phyloP scores from a whole-genome alignment of 2,888 invertebrate genomes.

The Mechanitis mazaeus region DNA sequence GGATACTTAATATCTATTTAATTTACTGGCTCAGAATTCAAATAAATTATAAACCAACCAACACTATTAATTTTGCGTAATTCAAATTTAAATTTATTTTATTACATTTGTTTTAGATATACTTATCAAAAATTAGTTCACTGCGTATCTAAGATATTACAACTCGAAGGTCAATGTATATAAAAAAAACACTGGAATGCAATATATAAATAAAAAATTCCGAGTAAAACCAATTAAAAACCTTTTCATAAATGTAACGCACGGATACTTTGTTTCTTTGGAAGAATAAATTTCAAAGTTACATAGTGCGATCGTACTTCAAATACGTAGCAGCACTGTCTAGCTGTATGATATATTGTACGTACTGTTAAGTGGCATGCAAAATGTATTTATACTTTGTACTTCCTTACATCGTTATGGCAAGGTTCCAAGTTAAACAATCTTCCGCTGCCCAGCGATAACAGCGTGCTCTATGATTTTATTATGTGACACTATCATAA shows the following conservation, averaged over 20 bases:
- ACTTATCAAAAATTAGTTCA: too few species aligned
- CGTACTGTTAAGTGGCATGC: conserved; percentile 72
- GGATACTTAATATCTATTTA: too few species aligned
- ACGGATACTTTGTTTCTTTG: conserved; percentile 19
- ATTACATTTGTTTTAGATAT: too few species aligned
- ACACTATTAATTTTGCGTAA: too few species aligned
- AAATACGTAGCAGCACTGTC: conserved; percentile 44
- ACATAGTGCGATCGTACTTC: conserved; percentile 33
- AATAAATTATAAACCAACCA: too few species aligned
- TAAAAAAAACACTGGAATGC: too few species aligned
- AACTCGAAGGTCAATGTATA: too few species aligned
- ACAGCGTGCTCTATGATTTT: conserved; percentile 57
- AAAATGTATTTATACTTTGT: conserved; percentile 74
- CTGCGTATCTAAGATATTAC: too few species aligned
- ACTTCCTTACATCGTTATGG: conserved; percentile 73
- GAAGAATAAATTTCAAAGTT: conserved; percentile 30
- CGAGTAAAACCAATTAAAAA: too few species aligned
- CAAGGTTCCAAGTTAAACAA: conserved; percentile 71
- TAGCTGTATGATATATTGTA: conserved; percentile 56
- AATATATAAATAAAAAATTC: too few species aligned
- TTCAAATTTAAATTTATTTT: too few species aligned
- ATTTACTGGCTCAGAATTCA: too few species aligned
- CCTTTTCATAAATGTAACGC: conserved; percentile 9
- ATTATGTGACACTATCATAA: conserved; percentile 59
- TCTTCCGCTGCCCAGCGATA: conserved; percentile 65